These are phyloP conservation scores for Papilio aristodemus DNA, from an alignment of 1,140 invertebrate species.

Conservation along the genomic window DNA sequence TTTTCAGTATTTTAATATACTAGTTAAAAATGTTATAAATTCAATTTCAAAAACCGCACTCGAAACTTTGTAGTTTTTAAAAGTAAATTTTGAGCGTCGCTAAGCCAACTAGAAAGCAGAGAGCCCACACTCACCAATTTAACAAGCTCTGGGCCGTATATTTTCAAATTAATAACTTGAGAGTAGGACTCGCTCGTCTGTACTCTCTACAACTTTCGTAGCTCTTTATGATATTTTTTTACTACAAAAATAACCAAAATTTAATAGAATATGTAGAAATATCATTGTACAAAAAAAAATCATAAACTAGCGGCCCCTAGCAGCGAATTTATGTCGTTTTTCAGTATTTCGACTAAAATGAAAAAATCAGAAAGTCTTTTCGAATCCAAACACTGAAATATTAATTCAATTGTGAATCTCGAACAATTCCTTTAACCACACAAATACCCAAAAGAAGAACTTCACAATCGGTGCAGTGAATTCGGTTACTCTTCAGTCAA, in stretches of 20 bases:
- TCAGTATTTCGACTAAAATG: too few relatives aligned
- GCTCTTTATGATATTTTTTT: neutral
- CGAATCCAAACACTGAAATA: too few relatives aligned
- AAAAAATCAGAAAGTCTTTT: too few relatives aligned
- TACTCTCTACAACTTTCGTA: slow-evolving; percentile 8
- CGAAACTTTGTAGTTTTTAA: slow-evolving; percentile 1
- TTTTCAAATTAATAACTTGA: slow-evolving; percentile 16
- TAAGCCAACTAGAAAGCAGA: neutral
- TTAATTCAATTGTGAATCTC: too few relatives aligned
- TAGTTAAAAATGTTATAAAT: too few relatives aligned
- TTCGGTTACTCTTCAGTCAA: too few relatives aligned
- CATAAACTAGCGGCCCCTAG: too few relatives aligned
- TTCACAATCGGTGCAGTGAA: too few relatives aligned
- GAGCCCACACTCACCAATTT: slow-evolving; percentile 3
- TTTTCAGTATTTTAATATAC: too few relatives aligned
- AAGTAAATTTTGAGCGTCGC: slow-evolving; percentile 1
- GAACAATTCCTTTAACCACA: too few relatives aligned
- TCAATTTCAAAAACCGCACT: neutral
- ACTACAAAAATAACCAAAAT: neutral
- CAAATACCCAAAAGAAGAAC: too few relatives aligned
- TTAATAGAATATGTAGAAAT: neutral
- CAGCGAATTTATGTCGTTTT: too few relatives aligned
- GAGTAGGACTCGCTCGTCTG: slow-evolving; percentile 3
- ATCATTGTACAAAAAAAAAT: neutral
- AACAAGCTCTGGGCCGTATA: slow-evolving; percentile 4